Evolutionary conservation across 2,113 vertebrate genomes (phyloP).

Genomic region (Crotalus helleri): DNA sequence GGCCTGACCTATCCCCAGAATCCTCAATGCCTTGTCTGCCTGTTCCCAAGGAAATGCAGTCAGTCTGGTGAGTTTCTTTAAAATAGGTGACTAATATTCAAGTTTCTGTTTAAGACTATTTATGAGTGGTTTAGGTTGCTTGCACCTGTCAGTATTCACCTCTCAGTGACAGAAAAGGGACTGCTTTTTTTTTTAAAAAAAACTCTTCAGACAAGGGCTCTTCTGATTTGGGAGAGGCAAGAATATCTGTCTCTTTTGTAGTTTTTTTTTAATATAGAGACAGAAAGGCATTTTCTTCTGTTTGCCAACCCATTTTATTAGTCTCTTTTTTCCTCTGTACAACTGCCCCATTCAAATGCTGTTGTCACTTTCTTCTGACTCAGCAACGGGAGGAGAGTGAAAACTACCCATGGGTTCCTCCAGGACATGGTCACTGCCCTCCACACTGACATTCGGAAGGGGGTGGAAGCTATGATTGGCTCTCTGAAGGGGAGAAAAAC

Average conservation of each 20-base stretch:
- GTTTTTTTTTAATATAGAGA: background rate
- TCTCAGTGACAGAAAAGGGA: background rate
- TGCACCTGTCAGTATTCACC: background rate
- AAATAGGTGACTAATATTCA: background rate
- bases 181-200: background rate
- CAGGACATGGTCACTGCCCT: background rate
- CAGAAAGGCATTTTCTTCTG: background rate
- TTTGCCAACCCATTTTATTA: constrained; percentile 16
- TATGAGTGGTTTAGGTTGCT: background rate
- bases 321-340: background rate
- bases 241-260: background rate
- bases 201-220: background rate
- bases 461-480: background rate
- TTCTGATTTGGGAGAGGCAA: background rate
- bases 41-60: background rate
- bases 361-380: background rate
- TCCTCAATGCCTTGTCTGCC: background rate
- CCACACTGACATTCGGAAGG: background rate
- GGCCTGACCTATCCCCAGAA: background rate
- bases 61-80: background rate
- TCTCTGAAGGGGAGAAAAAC: background rate
- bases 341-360: background rate
- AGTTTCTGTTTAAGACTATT: background rate
- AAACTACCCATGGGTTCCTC: background rate
- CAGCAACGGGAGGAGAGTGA: background rate